Evolutionary conservation across 1,140 invertebrate genomes (phyloP).

Genomic region (Onthophagus taurus): DNA sequence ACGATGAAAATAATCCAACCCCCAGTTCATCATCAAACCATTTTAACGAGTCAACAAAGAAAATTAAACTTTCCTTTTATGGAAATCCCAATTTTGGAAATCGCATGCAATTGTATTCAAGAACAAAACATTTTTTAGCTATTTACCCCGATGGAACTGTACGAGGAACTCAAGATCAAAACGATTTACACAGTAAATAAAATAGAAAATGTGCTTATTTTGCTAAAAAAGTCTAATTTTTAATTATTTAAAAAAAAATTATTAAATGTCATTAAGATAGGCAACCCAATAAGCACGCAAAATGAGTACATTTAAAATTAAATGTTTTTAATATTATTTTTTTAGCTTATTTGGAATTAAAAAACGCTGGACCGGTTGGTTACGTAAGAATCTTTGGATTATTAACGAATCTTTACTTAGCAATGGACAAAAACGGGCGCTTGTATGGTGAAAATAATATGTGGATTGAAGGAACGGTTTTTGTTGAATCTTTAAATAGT

Average conservation of each 20-base stretch:
- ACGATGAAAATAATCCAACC: too few relatives aligned
- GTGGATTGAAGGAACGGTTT: slow-evolving; percentile 45
- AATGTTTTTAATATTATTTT: too few relatives aligned
- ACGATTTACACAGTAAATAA: slow-evolving; percentile 44
- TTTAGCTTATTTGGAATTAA: slow-evolving; percentile 47
- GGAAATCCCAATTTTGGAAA: slow-evolving; percentile 31
- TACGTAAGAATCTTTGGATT: slow-evolving; percentile 49
- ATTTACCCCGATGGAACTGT: slow-evolving; percentile 46
- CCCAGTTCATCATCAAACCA: too few relatives aligned
- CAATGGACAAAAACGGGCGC: slow-evolving; percentile 51
- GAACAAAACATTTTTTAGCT: slow-evolving; percentile 47
- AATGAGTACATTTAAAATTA: too few relatives aligned
- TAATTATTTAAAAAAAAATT: too few relatives aligned
- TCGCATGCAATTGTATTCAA: slow-evolving; percentile 46
- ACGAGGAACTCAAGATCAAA: slow-evolving; percentile 41
- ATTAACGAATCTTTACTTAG: slow-evolving; percentile 48
- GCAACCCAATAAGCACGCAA: too few relatives aligned
- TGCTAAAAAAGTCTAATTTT: too few relatives aligned
- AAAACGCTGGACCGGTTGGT: slow-evolving; percentile 39
- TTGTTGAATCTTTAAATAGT: slow-evolving; percentile 48
- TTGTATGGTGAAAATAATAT: slow-evolving; percentile 50
- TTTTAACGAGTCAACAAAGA: too few relatives aligned
- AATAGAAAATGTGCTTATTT: slow-evolving; percentile 11
- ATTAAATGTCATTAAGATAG: not conserved
- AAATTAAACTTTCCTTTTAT: too few relatives aligned